Conservation (phyloP, 2,113 vertebrate species). For the Notarius quadriscutis region DNA sequence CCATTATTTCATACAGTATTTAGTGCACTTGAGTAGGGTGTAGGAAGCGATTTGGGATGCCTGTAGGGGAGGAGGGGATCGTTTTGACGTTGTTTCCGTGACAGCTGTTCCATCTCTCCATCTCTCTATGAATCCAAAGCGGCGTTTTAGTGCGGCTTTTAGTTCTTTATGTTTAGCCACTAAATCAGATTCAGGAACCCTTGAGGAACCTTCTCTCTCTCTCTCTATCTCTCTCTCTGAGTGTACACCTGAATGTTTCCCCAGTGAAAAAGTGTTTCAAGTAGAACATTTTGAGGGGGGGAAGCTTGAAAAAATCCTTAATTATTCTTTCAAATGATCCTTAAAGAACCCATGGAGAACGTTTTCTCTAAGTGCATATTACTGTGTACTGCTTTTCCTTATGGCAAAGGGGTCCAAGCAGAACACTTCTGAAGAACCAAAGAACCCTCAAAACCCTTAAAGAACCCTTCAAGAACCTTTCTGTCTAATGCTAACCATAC, state of each 20-base stretch:
- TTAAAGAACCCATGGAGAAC: no score
- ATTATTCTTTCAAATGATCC: no score
- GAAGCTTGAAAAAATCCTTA: no score
- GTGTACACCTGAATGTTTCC: background rate
- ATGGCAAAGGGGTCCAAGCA: background rate
- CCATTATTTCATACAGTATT: background rate
- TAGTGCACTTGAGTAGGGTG: background rate
- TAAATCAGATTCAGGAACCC: background rate
- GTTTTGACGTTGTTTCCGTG: constrained; percentile 50
- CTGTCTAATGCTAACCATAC: no score
- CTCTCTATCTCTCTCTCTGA: background rate
- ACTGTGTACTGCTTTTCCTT: background rate
- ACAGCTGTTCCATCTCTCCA: constrained; percentile 42
- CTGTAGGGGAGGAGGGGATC: constrained; percentile 40
- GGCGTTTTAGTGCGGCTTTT: constrained; percentile 1
- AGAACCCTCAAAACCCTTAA: background rate
- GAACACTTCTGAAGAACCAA: background rate
- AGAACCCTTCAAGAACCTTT: background rate
- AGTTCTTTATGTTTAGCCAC: background rate
- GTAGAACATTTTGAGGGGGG: background rate
- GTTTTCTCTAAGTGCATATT: background rate
- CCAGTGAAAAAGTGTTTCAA: no score
- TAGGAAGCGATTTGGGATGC: constrained; percentile 39
- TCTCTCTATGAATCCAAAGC: constrained; percentile 50
- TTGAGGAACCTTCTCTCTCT: background rate